Evolutionary conservation across 2,888 invertebrate species (phyloP).

Genomic region (Tuberolachnus salignus): DNA sequence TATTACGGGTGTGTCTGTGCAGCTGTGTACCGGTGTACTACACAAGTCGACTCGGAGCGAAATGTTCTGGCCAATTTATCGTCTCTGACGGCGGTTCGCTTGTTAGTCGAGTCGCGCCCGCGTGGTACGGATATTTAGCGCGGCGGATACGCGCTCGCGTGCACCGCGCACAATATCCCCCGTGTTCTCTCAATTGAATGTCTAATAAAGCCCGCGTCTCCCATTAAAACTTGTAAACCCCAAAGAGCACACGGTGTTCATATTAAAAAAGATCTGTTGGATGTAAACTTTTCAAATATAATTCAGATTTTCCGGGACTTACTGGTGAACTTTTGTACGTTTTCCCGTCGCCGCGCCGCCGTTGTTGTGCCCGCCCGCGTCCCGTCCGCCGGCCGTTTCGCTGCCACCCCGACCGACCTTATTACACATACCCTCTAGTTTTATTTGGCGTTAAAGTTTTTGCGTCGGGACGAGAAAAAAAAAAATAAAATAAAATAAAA

Average conservation of each 20-base stretch:
- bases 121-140: background rate
- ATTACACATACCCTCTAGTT: background rate
- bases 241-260: constrained; percentile 12
- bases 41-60: no score
- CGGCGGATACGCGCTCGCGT: background rate
- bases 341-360: background rate
- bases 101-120: background rate
- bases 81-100: background rate
- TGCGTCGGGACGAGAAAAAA: background rate
- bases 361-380: background rate
- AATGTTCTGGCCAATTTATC: background rate
- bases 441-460: constrained; percentile 51
- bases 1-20: no score
- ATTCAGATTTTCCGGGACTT: constrained; percentile 53
- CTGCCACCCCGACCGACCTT: no score
- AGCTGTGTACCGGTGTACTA: no score
- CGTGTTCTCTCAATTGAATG: constrained; percentile 22
- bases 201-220: constrained; percentile 3
- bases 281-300: constrained; percentile 52
- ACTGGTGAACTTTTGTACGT: constrained; percentile 34
- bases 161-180: no score
- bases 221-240: constrained; percentile 29
- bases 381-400: background rate
- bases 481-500: background rate
- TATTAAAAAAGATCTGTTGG: constrained; percentile 51